Base-by-base conservation (phyloP, 1,140 invertebrate species). In the Tenebrio molitor region DNA sequence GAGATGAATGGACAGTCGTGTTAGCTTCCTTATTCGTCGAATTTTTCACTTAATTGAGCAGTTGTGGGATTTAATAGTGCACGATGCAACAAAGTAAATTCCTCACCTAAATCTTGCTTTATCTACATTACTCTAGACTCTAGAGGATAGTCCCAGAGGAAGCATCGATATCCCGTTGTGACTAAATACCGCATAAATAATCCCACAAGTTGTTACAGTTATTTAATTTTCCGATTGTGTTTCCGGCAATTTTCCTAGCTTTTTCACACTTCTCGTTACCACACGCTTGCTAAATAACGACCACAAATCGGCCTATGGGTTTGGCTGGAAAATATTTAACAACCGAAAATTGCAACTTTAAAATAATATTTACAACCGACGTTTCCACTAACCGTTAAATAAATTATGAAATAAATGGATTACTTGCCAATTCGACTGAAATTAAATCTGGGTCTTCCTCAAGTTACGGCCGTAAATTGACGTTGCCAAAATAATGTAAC, bases 111-210 rank as follows among this genome's bases (percentile, higher is more conserved):
- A 62, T 62, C 53, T 62, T 23, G 53, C 29, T 62, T 62, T 62
- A 62, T 62, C 53, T 62, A 23, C 15, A 16, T 62, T 62, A 23
- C 25, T 62, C 53, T 62, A 39, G 36, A 23, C 25, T 62, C 53
- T 62, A 39, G 36, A 12, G 36, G 21, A 29, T 62, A 62, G 16
- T 62, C 53, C 53, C 53, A 25, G 15, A 23, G 19, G 53, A 23
- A 62, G 15, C 53, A 62, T 62, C 25, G 53, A 33, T 62, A 23
- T 14, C 12, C 21, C 25, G 53, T 62, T 62, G 21, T 62, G 17
- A 15, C 36, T 15, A 66, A 66, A 66, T 66, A 19, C 21, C 42
- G 21, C 21, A 42, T 66, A 66, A 66, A 66, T 66, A 66, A 23
- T 62, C 21, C 53, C n/a, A 7, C 14, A 15, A 15, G 17, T 39